Evolutionary conservation across 2,888 invertebrate species (phyloP), one percentile per base, ranked within the genome.

Genomic region (Eupithecia pulchellata): DNA sequence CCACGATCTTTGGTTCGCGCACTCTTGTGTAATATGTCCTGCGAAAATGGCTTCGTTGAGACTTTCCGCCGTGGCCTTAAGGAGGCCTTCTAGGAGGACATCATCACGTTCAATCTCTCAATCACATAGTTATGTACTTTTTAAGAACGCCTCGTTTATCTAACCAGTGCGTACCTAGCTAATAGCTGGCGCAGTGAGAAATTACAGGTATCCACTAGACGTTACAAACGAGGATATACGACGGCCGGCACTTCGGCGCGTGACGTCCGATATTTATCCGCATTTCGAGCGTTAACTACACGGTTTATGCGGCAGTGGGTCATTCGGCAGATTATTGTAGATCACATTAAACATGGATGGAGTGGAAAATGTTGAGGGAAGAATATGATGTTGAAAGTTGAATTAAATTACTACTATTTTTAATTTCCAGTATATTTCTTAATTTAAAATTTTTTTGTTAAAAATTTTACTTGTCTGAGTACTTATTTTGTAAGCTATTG

Each of bases 161-260:
- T 5, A 5, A 34, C 14, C 61, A 61, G 61, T 61, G 61, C 61
- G 61, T 34, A n/a, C 32, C 1, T 34, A 61, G 61, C 61, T 73
- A 61, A 61, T 71, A 69, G 64, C 77, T 78, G 82, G 80, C 78
- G 80, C 84, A 34, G 61, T 61, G 61, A 61, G 61, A 61, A 61
- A 85, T 84, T 78, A 78, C 78, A 78, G 81, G 80, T 81, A 81
- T 81, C 78, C 74, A 79, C 80, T 79, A 82, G 73, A 75, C 69
- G 75, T 75, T 72, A 76, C 78, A 78, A 84, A 84, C 81, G 69
- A 85, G 81, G 34, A 61, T 34, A 76, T 77, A 77, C 75, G 76
- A 69, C 66, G 67, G 71, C 55, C 71, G 71, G 75, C 73, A 74
- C 74, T 73, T 70, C 20, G 66, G 60, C 60, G n/a, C 64, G 55